phyloP scores from a whole-genome alignment of 2,797 vertebrate species.

The Aselliscus stoliczkanus region DNA sequence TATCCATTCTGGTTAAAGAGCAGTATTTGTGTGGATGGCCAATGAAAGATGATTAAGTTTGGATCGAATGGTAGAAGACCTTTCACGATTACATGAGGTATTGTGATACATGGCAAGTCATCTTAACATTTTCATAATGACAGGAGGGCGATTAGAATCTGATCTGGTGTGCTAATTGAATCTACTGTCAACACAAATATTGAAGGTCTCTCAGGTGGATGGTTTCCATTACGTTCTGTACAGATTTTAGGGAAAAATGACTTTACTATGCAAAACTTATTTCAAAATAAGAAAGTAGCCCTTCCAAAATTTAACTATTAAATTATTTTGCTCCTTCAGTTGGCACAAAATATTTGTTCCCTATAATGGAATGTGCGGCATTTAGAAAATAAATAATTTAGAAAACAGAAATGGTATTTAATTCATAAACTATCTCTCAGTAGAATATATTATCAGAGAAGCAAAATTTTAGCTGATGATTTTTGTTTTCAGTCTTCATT shows the following conservation, averaged over 20 bases:
- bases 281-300: neutral
- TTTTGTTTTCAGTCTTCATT: neutral
- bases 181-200: neutral
- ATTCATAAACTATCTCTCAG: neutral
- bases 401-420: neutral
- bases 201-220: neutral
- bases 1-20: neutral
- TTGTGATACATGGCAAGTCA: neutral
- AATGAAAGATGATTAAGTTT: neutral
- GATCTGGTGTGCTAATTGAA: neutral
- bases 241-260: neutral
- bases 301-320: neutral
- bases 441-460: neutral
- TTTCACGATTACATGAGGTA: neutral
- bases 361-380: neutral
- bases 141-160: neutral
- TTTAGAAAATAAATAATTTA: neutral
- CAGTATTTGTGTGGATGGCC: neutral
- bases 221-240: neutral
- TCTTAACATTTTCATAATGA: neutral
- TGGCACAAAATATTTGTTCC: neutral
- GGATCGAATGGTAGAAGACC: neutral
- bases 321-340: neutral
- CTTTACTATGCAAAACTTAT: neutral
- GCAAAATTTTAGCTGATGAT: neutral